Percentiles rank a stretch among this genome's conserved stretches.
phyloP scores from a whole-genome alignment of 1,140 invertebrate species.

The Tetramorium parvispinum region DNA sequence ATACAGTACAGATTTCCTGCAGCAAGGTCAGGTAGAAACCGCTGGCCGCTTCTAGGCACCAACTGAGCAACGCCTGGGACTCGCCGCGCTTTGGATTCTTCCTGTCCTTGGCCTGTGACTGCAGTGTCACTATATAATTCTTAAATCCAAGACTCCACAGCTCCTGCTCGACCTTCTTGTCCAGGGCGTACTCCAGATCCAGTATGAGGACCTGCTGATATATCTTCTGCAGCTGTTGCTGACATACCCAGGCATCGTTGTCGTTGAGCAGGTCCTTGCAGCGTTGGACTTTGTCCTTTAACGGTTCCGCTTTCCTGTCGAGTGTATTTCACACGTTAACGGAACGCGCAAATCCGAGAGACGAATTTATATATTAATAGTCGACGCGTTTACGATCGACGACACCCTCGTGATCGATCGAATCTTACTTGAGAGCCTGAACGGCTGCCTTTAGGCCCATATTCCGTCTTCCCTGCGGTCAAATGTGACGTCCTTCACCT shows the following conservation, averaged over 20 bases:
- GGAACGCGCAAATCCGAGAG: not conserved
- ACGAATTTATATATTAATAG: not conserved
- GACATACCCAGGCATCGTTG: constrained; percentile 88
- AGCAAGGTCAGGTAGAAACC: constrained; percentile 94
- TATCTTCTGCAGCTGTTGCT: constrained; percentile 90
- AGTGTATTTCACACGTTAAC: constrained; percentile 29
- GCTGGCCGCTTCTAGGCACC: constrained; percentile 93
- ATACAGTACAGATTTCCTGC: constrained; percentile 93
- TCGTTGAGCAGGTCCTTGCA: constrained; percentile 88
- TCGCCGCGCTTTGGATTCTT: constrained; percentile 91
- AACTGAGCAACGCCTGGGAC: constrained; percentile 90
- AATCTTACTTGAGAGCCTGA: constrained; percentile 89
- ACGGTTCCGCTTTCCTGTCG: constrained; percentile 89
- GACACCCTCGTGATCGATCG: not conserved
- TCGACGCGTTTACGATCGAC: not conserved
- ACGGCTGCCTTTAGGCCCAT: constrained; percentile 91
- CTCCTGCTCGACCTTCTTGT: constrained; percentile 95
- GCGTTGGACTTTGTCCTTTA: constrained; percentile 89
- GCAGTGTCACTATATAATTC: constrained; percentile 93
- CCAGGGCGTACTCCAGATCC: constrained; percentile 94
- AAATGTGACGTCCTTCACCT: constrained; percentile 56
- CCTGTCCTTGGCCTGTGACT: constrained; percentile 91
- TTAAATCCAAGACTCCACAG: constrained; percentile 96
- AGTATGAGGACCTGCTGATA: constrained; percentile 93
- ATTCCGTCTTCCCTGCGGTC: constrained; percentile 78